Conservation (phyloP, 2,797 vertebrate species). For the Sardinella longiceps region DNA sequence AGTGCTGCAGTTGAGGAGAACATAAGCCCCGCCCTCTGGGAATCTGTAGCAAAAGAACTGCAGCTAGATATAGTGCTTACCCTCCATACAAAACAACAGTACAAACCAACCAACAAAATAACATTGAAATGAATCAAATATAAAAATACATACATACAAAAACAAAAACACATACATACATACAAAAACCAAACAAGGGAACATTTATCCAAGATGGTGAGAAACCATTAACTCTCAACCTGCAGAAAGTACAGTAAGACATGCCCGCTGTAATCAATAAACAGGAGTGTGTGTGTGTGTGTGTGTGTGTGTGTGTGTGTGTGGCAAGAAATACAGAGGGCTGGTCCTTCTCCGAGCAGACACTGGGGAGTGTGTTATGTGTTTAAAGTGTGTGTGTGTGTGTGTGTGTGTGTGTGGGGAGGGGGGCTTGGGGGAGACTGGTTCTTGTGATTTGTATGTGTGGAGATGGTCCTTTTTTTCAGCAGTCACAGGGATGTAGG, state of each 20-base stretch:
- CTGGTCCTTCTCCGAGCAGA: too few species aligned
- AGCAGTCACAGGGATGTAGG: too few species aligned
- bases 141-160: conserved; percentile 40
- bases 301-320: too few species aligned
- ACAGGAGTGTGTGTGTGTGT: not conserved
- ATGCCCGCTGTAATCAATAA: too few species aligned
- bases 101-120: conserved; percentile 46
- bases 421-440: too few species aligned
- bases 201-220: conserved; percentile 45
- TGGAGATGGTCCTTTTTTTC: too few species aligned
- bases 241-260: conserved; percentile 7
- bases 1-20: conserved; percentile 19
- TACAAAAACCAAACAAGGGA: too few species aligned
- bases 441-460: too few species aligned
- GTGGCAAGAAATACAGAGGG: not conserved
- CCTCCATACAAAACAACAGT: conserved; percentile 53
- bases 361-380: not conserved
- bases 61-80: conserved; percentile 68
- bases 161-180: too few species aligned
- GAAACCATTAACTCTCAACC: conserved; percentile 1
- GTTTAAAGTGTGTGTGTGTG: conserved; percentile 18
- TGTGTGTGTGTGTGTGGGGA: not conserved
- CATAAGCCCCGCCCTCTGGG: conserved; percentile 52
- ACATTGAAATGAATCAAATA: conserved; percentile 13
- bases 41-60: conserved; percentile 75